Evolutionary conservation across 2,888 invertebrate species (phyloP).

Genomic region (Perithous albicinctus): DNA sequence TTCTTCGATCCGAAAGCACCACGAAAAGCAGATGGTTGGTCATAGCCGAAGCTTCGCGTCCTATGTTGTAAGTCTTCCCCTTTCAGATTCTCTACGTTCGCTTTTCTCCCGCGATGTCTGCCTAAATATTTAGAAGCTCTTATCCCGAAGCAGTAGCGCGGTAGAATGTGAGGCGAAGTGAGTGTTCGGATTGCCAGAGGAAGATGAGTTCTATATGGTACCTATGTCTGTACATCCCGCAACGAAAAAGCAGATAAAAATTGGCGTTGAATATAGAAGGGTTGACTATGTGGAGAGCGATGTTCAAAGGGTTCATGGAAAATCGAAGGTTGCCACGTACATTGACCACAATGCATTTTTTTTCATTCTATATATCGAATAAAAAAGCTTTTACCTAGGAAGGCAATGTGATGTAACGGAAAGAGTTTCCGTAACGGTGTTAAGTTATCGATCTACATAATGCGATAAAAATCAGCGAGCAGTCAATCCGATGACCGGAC

Average conservation of each 20-base stretch:
- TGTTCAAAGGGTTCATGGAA: slow-evolving; percentile 55
- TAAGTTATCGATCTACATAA: slow-evolving; percentile 33
- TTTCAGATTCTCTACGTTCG: slow-evolving; percentile 30
- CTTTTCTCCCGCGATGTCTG: slow-evolving; percentile 32
- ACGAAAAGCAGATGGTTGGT: slow-evolving; percentile 29
- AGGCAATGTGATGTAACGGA: neutral
- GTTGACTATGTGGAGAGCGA: slow-evolving; percentile 10
- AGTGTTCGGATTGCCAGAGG: slow-evolving; percentile 19
- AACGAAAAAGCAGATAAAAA: slow-evolving; percentile 51
- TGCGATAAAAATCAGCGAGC: slow-evolving; percentile 25
- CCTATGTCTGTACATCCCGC: neutral
- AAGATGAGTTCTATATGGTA: slow-evolving; percentile 8
- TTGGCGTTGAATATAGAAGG: slow-evolving; percentile 14
- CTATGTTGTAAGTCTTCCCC: slow-evolving; percentile 51
- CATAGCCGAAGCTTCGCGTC: slow-evolving; percentile 12
- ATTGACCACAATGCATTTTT: slow-evolving; percentile 8
- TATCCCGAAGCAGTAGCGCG: slow-evolving; percentile 54
- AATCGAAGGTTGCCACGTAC: slow-evolving; percentile 43
- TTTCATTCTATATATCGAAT: slow-evolving; percentile 41
- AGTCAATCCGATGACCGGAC: neutral
- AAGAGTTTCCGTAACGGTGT: neutral
- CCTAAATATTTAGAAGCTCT: slow-evolving; percentile 77
- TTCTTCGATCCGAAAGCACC: slow-evolving; percentile 25
- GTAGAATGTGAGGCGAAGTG: slow-evolving; percentile 20
- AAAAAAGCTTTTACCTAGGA: slow-evolving; percentile 56